A percentile compares a stretch with the other conserved stretches of the same genome.
phyloP scores from a whole-genome alignment of 2,113 vertebrate species.

The Chrysemys picta region DNA sequence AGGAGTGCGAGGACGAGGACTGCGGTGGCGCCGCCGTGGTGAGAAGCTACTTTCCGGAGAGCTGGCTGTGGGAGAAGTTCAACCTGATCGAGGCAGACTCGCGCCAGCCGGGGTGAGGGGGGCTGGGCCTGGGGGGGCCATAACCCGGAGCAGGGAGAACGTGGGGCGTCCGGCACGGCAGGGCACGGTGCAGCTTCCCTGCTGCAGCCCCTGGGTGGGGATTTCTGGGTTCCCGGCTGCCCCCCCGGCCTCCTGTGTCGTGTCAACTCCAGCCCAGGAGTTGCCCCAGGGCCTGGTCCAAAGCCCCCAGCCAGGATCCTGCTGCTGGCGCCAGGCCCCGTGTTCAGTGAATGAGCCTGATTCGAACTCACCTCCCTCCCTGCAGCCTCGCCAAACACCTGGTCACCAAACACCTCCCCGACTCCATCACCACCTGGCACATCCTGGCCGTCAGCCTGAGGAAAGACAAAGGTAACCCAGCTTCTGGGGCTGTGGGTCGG shows the following conservation, averaged over 20 bases:
- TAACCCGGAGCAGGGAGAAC: not conserved
- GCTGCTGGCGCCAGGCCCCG: no score
- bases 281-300: not conserved
- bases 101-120: not conserved
- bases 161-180: no score
- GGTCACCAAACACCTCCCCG: rapidly evolving
- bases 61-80: constrained; percentile 37
- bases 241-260: no score
- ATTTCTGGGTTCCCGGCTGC: not conserved
- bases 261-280: no score
- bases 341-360: no score
- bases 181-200: no score
- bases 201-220: not conserved
- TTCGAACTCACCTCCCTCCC: not conserved
- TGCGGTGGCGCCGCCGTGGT: not conserved
- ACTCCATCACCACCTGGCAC: constrained; percentile 68
- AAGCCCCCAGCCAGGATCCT: no score
- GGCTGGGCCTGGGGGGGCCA: not conserved
- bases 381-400: not conserved
- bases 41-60: constrained; percentile 38
- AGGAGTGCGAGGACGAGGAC: not conserved
- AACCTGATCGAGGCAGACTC: not conserved
- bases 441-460: constrained; percentile 57
- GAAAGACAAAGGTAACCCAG: constrained; percentile 31
- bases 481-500: not conserved